Conservation (phyloP, 2,888 invertebrate species). For the Deroplatys truncata region DNA sequence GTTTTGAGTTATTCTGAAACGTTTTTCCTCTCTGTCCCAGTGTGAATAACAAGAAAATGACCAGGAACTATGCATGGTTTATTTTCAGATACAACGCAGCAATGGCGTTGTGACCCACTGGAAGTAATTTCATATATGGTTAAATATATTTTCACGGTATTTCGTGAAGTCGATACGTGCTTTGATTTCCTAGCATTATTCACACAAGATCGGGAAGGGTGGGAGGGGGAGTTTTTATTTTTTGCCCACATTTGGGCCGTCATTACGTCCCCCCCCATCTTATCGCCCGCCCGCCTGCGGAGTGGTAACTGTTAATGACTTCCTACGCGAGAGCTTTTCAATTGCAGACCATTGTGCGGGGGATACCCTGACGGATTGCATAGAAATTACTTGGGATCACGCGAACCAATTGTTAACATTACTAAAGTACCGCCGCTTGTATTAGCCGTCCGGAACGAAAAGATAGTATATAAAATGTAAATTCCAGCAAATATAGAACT, state of each 20-base stretch:
- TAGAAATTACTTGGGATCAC: constrained; percentile 28
- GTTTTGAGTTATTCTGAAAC: not conserved
- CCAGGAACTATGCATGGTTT: not conserved
- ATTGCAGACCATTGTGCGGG: constrained; percentile 26
- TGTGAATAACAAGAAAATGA: not conserved
- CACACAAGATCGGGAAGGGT: not conserved
- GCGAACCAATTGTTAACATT: constrained; percentile 30
- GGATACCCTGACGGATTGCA: constrained; percentile 24
- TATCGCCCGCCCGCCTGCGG: constrained; percentile 1
- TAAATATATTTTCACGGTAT: not conserved
- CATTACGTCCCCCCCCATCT: constrained; percentile 12
- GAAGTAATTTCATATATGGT: not conserved
- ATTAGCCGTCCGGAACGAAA: constrained; percentile 3
- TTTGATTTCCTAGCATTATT: not conserved
- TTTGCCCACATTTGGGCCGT: constrained; percentile 10
- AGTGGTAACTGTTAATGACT: constrained; percentile 30
- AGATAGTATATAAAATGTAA: not conserved
- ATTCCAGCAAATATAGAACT: not conserved
- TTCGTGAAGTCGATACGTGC: not conserved
- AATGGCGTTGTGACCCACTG: not conserved
- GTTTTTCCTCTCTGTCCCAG: not conserved
- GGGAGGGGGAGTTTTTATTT: not conserved
- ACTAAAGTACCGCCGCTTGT: constrained; percentile 18
- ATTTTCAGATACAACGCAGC: not conserved
- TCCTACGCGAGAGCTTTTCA: constrained; percentile 30